Conservation (phyloP, 2,113 vertebrate species). For the Notarius lentiginosus region DNA sequence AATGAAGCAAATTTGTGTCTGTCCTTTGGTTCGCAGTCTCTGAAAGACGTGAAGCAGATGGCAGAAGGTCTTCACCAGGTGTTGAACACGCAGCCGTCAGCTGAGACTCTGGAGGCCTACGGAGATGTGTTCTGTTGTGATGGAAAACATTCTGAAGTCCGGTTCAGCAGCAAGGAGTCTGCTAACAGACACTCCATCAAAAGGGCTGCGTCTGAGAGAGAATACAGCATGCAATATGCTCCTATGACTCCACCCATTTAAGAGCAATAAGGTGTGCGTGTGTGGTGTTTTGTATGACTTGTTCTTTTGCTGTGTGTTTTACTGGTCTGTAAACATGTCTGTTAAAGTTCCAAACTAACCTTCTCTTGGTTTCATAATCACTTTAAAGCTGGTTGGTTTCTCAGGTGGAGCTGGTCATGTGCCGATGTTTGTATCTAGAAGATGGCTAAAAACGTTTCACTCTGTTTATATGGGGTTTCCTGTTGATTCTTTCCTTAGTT, state of each 20-base stretch:
- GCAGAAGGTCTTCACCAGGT: slow-evolving; percentile 81
- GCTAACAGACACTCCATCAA: slow-evolving; percentile 53
- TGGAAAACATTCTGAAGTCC: neutral
- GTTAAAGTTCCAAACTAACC: too few relatives aligned
- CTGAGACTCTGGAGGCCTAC: slow-evolving; percentile 73
- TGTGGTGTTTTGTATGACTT: neutral
- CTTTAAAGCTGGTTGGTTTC: too few relatives aligned
- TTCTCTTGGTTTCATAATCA: too few relatives aligned
- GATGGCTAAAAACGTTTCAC: too few relatives aligned
- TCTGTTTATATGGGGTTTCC: too few relatives aligned
- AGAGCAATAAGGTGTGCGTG: neutral
- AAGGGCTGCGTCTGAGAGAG: slow-evolving; percentile 56
- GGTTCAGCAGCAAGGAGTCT: rapidly evolving
- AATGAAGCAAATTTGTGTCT: neutral
- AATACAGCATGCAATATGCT: slow-evolving; percentile 52
- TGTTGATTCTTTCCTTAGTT: too few relatives aligned
- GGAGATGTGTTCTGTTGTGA: slow-evolving; percentile 57
- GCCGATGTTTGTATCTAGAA: too few relatives aligned
- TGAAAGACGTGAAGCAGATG: slow-evolving; percentile 77
- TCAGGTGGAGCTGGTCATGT: too few relatives aligned
- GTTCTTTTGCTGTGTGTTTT: too few relatives aligned
- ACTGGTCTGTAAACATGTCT: too few relatives aligned
- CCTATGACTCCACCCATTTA: neutral
- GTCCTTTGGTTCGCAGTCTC: slow-evolving; percentile 69
- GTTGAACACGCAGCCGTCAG: slow-evolving; percentile 71